Conservation (phyloP, 2,113 vertebrate genomes). For the Scomber colias region DNA sequence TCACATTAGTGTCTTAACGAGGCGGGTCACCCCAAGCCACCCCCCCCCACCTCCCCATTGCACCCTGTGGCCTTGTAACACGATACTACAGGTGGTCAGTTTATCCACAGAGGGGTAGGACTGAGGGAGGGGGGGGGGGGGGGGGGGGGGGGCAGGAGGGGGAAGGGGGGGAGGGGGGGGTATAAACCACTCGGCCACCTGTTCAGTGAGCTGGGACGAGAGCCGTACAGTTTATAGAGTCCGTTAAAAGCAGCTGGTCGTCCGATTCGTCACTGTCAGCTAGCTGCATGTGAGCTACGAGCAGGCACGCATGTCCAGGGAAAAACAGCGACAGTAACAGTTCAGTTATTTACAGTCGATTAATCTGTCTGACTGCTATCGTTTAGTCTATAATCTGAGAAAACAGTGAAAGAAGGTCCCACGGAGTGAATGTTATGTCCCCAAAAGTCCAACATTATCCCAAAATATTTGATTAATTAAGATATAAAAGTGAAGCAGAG, state of each 20-base stretch:
- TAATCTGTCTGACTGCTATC: neutral
- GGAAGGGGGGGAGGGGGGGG: neutral
- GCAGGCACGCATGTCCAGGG: neutral
- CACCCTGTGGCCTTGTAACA: conserved; percentile 27
- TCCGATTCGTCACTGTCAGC: conserved; percentile 8
- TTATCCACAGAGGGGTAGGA: neutral
- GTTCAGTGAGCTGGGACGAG: conserved; percentile 34
- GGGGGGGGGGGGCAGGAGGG: too few relatives aligned
- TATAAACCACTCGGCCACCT: conserved; percentile 53
- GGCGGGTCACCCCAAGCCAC: neutral
- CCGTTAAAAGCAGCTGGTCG: conserved; percentile 52
- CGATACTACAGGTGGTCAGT: conserved; percentile 48
- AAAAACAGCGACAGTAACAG: neutral
- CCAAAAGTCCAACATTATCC: neutral
- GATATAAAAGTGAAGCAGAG: too few relatives aligned
- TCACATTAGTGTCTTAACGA: neutral
- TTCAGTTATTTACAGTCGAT: neutral
- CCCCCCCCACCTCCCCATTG: neutral
- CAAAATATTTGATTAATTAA: too few relatives aligned
- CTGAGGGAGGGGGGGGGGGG: too few relatives aligned
- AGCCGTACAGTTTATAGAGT: conserved; percentile 10
- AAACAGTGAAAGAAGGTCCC: neutral
- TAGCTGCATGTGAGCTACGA: neutral
- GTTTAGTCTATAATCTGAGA: neutral
- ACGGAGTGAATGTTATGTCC: neutral